Conservation (phyloP, 2,113 vertebrate species). For the Cinclus cinclus region DNA sequence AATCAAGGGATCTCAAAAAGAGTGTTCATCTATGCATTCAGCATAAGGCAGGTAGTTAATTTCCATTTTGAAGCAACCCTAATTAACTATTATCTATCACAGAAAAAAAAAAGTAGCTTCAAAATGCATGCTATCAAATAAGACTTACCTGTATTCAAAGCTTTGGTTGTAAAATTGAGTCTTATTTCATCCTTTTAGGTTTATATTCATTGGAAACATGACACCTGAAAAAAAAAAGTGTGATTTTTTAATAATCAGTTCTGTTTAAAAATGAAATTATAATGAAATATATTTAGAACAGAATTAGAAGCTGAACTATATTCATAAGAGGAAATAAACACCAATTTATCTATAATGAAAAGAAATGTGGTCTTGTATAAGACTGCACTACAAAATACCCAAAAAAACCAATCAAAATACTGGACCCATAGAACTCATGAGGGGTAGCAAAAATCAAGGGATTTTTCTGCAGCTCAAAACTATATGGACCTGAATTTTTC, state of each 20-base stretch:
- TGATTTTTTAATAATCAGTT: neutral
- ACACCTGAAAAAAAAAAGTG: neutral
- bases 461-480: neutral
- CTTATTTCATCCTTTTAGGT: neutral
- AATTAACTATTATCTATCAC: neutral
- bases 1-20: neutral
- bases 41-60: neutral
- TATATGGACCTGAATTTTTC: neutral
- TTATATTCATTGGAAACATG: neutral
- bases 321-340: neutral
- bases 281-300: neutral
- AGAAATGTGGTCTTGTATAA: neutral
- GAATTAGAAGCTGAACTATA: neutral
- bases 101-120: neutral
- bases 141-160: neutral
- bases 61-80: neutral
- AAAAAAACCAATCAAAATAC: neutral
- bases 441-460: neutral
- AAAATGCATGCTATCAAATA: neutral
- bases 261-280: neutral
- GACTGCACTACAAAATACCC: neutral
- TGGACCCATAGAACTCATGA: neutral
- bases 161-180: neutral
- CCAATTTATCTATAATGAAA: neutral
- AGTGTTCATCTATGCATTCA: neutral